Conservation (phyloP, 2,888 invertebrate species). For the Chaetogeoica ovagalla region DNA sequence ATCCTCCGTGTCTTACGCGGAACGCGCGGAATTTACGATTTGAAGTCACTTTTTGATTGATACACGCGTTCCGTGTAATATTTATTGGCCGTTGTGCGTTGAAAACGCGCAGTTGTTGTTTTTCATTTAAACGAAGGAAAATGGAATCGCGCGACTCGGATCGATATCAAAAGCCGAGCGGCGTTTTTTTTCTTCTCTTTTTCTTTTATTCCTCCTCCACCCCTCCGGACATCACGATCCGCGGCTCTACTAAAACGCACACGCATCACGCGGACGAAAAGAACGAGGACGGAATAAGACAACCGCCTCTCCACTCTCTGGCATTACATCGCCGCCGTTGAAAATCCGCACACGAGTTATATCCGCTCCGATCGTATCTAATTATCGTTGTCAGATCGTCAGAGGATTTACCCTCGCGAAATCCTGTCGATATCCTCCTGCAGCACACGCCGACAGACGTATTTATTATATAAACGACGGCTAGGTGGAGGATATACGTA, state of each 20-base stretch:
- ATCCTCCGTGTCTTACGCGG: too few species aligned
- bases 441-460: not conserved
- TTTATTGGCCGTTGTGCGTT: not conserved
- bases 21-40: too few species aligned
- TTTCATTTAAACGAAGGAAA: not conserved
- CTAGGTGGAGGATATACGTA: too few species aligned
- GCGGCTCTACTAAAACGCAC: slow-evolving; percentile 11
- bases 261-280: not conserved
- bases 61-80: too few species aligned
- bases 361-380: not conserved
- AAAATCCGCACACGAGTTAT: too few species aligned
- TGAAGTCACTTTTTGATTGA: too few species aligned
- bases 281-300: slow-evolving; percentile 14
- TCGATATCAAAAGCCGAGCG: slow-evolving; percentile 35
- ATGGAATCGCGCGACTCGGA: not conserved
- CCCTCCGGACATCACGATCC: slow-evolving; percentile 1
- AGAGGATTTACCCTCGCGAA: not conserved
- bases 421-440: not conserved
- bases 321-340: too few species aligned
- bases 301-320: not conserved
- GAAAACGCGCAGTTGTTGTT: not conserved
- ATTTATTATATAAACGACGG: too few species aligned
- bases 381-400: not conserved
- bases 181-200: not conserved
- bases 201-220: too few species aligned